These are phyloP conservation scores for Tupaia tana DNA, from an alignment of 2,113 vertebrate genomes.

Conservation along the genomic window DNA sequence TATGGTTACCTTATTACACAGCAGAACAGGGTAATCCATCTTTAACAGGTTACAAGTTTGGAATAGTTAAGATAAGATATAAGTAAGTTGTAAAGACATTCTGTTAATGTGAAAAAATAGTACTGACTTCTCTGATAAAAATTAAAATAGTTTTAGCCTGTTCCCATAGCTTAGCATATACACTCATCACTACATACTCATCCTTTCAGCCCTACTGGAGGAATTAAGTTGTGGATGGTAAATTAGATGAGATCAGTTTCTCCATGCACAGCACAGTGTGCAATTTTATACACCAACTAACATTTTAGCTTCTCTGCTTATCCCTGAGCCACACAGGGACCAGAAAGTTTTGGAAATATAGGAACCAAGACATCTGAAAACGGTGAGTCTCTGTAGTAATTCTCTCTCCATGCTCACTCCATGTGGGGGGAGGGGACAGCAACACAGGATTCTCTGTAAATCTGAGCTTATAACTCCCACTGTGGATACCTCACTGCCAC, in stretches of 20 bases:
- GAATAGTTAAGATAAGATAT: not conserved
- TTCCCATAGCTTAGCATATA: not conserved
- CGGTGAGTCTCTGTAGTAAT: no score
- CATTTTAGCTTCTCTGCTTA: no score
- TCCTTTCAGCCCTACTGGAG: not conserved
- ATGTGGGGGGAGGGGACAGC: no score
- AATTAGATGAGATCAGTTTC: not conserved
- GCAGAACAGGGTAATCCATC: not conserved
- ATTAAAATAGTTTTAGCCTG: not conserved
- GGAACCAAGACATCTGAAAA: no score
- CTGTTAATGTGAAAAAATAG: not conserved
- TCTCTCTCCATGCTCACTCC: no score
- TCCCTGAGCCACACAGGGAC: no score
- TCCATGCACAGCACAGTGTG: no score
- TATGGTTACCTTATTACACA: not conserved
- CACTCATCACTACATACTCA: not conserved
- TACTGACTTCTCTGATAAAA: not conserved
- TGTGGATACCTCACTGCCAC: no score
- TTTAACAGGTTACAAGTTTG: not conserved
- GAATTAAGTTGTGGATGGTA: not conserved
- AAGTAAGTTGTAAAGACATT: not conserved
- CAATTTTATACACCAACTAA: no score
- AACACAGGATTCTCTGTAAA: no score
- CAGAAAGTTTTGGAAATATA: no score
- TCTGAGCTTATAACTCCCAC: no score